Base-by-base conservation (phyloP, 2,888 invertebrate species). In the Cylindroiulus punctatus region DNA sequence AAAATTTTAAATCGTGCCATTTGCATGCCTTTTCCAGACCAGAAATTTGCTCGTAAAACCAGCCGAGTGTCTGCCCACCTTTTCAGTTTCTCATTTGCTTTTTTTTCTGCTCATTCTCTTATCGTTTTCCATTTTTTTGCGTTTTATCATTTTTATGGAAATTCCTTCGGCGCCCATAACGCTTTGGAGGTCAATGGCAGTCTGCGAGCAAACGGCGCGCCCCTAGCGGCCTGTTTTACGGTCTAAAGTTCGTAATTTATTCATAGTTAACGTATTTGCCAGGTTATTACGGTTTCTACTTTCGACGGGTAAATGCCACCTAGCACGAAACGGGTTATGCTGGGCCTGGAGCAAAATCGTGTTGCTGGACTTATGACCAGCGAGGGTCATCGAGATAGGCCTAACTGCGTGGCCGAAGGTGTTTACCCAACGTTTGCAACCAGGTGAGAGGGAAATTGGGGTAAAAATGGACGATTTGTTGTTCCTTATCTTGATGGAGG, bases 131-230 rank as follows among this genome's bases (percentile, higher is more conserved):
- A 5, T 52, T 65, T 76, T 76, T 76, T 76, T 76, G 30, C 76
- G 14, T 76, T 76, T 76, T 76, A 76, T 76, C 30, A 76, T 76
- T 76, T 76, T 76, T 76, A 76, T 76, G 76, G 76, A 76, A 76
- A 76, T 76, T 76, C 76, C 26, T 76, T 76, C 14, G 76, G 30
- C 30, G 22, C 30, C 76, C 76, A 76, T 76, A 76, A 76, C 30
- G 76, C 76, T 30, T 76, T 30, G 76, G 30, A 76, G 76, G 76
- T 76, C 76, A 76, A 30, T 76, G 76, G 30, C 30, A 76, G 76
- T 76, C 76, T 26, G 30, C 30, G 8, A 30, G 1, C 76, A 76
- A 26, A 10, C 12, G 76, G 10, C 30, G 76, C 30, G 30, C 76
- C 76, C 12, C 76, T 76, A 76, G 30, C 76, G 76, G 76, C 30